A percentile compares a stretch with the other conserved stretches of the same genome.
These are phyloP conservation scores for Standfussiana lucernea DNA, from an alignment of 2,888 invertebrate genomes.

Conservation along the genomic window DNA sequence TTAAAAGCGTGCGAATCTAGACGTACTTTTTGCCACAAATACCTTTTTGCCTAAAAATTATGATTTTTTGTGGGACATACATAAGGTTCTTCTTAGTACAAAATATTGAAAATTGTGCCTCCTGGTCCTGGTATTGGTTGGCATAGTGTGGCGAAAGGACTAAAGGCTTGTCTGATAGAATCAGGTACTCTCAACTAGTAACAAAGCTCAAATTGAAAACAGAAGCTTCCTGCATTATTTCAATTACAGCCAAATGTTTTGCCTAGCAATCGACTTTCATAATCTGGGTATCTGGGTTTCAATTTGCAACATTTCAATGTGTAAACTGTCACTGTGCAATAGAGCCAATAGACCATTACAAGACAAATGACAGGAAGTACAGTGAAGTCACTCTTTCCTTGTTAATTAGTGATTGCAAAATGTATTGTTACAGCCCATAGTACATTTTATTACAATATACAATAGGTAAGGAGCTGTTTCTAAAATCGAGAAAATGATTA, in stretches of 20 bases:
- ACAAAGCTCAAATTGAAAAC: background rate
- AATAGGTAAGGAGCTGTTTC: constrained; percentile 1
- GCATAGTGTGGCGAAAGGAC: background rate
- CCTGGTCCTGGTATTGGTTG: background rate
- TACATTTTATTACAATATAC: constrained; percentile 5
- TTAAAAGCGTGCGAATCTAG: too few species aligned
- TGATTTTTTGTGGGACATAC: background rate
- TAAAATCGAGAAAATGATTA: constrained; percentile 1
- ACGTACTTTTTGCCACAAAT: background rate
- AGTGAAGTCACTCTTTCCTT: constrained; percentile 3
- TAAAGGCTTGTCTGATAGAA: background rate
- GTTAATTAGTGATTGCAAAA: constrained; percentile 32
- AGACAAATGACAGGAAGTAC: constrained; percentile 40
- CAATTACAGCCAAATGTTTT: background rate
- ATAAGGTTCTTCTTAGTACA: background rate
- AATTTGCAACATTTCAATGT: background rate
- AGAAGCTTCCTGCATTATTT: background rate
- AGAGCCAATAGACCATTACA: constrained; percentile 8
- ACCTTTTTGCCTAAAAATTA: background rate
- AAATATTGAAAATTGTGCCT: too few species aligned
- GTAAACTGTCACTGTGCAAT: background rate
- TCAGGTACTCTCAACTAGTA: background rate
- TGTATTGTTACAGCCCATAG: constrained; percentile 28
- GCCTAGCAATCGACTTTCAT: background rate
- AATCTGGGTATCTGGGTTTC: background rate